Evolutionary conservation across 2,113 vertebrate genomes (phyloP), one percentile per base, ranked within the genome.

Genomic region (Platysteira castanea): DNA sequence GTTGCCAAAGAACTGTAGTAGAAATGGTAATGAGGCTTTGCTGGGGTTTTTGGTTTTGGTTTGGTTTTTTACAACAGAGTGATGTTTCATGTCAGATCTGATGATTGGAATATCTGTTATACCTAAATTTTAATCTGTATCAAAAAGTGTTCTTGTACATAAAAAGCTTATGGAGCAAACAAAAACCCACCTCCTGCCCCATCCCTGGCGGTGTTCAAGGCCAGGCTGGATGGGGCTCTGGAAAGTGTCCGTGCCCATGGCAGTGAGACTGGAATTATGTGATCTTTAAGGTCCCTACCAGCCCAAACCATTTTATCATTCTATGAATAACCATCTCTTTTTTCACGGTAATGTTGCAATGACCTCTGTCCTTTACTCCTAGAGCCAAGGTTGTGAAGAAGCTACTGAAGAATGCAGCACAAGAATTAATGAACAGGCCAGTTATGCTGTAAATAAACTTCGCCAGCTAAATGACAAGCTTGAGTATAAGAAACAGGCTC

Each of bases 401-500:
- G 96, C 95, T 57, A 68, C 98, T 49, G 99, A 99, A 35, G 99
- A 99, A 87, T 98, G 99, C 63, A 98, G 97, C 94, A 98, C 98
- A 92, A 98, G 98, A 86, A 99, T 99, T 91, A 99, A 98, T 24
- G 99, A 99, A 86, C 99, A 99, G 97, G 98, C 99, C 92, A 99
- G 98, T 97, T 99, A 99, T 16, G 99, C 99, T 69, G 99, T 98
- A 39, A 99, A 98, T 76, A 99, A 99, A 93, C 98, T 99, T 21
- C 98, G 98, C 49, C 98, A 99, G 86, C 98, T 99, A 59, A 99
- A 98, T 64, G 99, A 99, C 97, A 99, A 99, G 70, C 99, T 99
- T 85, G 99, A 99, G 75, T 99, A 99, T 96, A 99, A 99, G 96
- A 99, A 98, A 37, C 99, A 99, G 95, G 99, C 99, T 75, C 98